phyloP scores from a whole-genome alignment of 1,140 invertebrate genomes.

The Brachionus koreanus region DNA sequence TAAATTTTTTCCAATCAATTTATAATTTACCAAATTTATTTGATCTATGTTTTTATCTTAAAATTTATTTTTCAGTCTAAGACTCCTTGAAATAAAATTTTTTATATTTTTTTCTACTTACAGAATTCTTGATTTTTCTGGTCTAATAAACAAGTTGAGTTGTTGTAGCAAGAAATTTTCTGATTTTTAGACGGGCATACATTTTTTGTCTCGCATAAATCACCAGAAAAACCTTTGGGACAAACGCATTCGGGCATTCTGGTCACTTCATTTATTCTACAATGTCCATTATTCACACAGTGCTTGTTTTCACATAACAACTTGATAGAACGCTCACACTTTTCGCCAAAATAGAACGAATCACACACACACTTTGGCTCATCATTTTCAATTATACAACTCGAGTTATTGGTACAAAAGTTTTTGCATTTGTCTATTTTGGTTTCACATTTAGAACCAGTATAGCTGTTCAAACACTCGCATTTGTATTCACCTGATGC shows the following conservation, averaged over 20 bases:
- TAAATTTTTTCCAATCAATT: no score
- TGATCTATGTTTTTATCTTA: no score
- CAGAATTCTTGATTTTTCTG: conserved; percentile 39
- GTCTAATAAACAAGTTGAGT: conserved; percentile 26
- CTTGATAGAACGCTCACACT: conserved; percentile 36
- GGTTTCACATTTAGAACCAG: neutral
- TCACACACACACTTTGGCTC: conserved; percentile 41
- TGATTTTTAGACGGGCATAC: neutral
- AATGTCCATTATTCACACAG: neutral
- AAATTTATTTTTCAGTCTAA: no score
- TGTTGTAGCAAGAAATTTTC: conserved; percentile 30
- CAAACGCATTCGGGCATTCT: conserved; percentile 19
- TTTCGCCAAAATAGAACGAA: conserved; percentile 24
- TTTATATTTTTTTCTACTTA: no score
- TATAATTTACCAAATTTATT: no score
- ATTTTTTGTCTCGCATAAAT: conserved; percentile 25
- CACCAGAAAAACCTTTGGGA: neutral
- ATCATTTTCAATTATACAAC: conserved; percentile 31
- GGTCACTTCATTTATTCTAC: neutral
- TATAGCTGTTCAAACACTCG: neutral
- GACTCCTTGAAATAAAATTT: no score
- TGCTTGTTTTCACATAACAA: conserved; percentile 4
- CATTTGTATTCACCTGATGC: neutral
- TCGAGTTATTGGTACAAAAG: conserved; percentile 38
- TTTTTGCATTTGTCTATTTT: neutral